Evolutionary conservation across 2,797 vertebrate species (phyloP).

Genomic region (Melopsittacus undulatus): DNA sequence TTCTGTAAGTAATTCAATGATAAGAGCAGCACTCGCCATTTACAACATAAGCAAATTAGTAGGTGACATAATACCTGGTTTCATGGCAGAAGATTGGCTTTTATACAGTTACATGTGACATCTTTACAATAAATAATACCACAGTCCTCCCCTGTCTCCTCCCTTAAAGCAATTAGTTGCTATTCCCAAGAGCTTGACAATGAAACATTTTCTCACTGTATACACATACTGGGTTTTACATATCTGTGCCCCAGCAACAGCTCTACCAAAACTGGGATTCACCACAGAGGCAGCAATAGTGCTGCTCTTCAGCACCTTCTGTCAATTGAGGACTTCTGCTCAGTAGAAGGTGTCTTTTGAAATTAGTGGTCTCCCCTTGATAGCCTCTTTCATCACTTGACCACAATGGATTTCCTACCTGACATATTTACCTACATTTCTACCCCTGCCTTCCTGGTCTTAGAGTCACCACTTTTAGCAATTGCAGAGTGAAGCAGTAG

Average conservation of each 20-base stretch:
- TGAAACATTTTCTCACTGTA: not conserved
- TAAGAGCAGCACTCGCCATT: not conserved
- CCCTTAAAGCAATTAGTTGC: not conserved
- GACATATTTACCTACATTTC: not conserved
- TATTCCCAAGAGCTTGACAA: not conserved
- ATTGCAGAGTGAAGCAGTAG: not conserved
- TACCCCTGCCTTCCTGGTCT: accelerated
- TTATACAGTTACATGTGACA: not conserved
- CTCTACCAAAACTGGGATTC: not conserved
- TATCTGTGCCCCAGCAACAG: not conserved
- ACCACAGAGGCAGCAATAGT: not conserved
- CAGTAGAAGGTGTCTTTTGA: not conserved
- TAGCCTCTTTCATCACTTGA: not conserved
- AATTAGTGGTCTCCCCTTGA: not conserved
- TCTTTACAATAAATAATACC: not conserved
- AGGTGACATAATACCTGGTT: not conserved
- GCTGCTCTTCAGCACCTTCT: not conserved
- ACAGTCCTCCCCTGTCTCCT: not conserved
- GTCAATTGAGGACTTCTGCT: not conserved
- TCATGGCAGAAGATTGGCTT: not conserved
- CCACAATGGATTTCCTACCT: not conserved
- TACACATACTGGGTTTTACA: not conserved
- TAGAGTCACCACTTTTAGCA: accelerated
- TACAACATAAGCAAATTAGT: not conserved
- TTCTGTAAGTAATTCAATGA: not conserved